phyloP scores from a whole-genome alignment of 2,113 vertebrate genomes.

The Otus sunia region DNA sequence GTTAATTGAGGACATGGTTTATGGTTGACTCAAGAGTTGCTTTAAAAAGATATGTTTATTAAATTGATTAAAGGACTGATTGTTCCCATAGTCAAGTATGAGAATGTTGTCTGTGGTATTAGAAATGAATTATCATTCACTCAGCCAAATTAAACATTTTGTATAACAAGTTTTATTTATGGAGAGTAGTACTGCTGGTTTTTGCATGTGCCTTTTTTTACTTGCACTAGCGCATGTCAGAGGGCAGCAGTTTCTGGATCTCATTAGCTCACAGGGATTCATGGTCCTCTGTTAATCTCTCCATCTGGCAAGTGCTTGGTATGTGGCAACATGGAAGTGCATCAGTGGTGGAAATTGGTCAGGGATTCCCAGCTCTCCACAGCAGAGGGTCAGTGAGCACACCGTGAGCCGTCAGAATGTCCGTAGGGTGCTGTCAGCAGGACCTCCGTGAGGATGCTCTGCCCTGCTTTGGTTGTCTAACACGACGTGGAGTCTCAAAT shows the following conservation, averaged over 20 bases:
- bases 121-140: constrained; percentile 40
- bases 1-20: constrained; percentile 55
- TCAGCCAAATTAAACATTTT: constrained; percentile 13
- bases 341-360: neutral
- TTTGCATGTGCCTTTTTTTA: accelerated
- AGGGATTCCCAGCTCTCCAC: neutral
- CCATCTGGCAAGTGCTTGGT: neutral
- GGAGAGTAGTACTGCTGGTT: neutral
- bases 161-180: neutral
- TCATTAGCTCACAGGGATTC: neutral
- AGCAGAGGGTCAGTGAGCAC: accelerated
- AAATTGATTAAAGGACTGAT: constrained; percentile 55
- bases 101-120: constrained; percentile 44
- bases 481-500: neutral
- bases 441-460: neutral
- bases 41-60: constrained; percentile 61
- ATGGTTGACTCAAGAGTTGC: constrained; percentile 8
- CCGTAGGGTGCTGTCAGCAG: neutral
- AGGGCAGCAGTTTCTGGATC: neutral
- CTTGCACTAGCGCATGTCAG: neutral
- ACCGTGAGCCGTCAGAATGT: accelerated
- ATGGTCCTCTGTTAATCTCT: neutral
- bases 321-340: neutral
- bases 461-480: neutral
- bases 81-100: neutral